A percentile compares a stretch with the other conserved stretches of the same genome.
phyloP scores from a whole-genome alignment of 2,113 vertebrate genomes.

The Phylloscopus trochiloides region DNA sequence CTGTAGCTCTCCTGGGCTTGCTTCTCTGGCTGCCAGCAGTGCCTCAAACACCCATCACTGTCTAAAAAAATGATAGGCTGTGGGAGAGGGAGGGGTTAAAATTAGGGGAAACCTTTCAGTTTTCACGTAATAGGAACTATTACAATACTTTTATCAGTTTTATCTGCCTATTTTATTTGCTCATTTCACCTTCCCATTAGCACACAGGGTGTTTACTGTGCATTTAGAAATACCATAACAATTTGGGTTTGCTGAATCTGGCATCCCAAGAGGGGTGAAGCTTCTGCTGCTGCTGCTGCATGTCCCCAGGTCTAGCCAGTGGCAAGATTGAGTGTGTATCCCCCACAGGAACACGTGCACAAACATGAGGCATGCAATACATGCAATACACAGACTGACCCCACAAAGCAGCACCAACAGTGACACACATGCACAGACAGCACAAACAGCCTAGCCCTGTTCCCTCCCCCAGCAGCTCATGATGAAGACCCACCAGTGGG shows the following conservation, averaged over 20 bases:
- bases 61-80: accelerated
- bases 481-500: neutral
- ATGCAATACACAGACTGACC: neutral
- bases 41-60: accelerated
- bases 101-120: neutral
- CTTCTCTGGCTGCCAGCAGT: neutral
- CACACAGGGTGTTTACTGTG: too few relatives aligned
- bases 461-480: neutral
- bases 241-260: neutral
- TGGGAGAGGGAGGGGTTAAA: neutral
- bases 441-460: neutral
- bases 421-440: neutral
- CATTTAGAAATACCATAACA: accelerated
- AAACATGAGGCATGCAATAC: accelerated
- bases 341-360: accelerated
- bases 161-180: neutral
- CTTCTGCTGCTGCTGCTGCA: neutral
- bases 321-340: neutral
- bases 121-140: neutral
- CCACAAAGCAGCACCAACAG: neutral
- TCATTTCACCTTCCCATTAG: neutral
- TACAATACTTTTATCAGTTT: neutral
- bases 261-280: neutral
- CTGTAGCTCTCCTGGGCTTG: neutral
- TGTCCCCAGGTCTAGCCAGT: neutral